Evolutionary conservation across 2,797 vertebrate genomes (phyloP), one percentile per base, ranked within the genome.

Genomic region (Morus bassanus): DNA sequence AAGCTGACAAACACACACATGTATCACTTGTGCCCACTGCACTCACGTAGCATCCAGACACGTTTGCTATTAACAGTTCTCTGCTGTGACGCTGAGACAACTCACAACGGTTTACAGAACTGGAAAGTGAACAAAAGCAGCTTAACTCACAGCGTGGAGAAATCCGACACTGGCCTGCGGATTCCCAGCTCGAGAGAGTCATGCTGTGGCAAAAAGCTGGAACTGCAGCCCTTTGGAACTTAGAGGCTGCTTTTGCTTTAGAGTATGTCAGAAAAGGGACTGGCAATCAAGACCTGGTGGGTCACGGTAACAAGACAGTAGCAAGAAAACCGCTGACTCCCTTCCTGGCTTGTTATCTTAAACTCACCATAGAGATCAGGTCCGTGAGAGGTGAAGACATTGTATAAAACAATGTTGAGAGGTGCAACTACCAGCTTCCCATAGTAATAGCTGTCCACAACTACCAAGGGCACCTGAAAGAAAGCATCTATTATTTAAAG

Each of bases 361-460:
- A 68, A 94, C 96, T 98, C 98, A 99, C 99, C 99, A 43, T 99
- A 99, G n/a, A 99, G 98, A 96, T 99, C 99, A 5, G 99, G 99
- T 80, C 99, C 99, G 30, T 99, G 99, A 68, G 99, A 97, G 27
- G 99, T 99, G 96, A 99, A 99, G 89, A 99, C 99, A 5, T 99
- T 99, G 98, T 99, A 99, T 10, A 99, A 86, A 27, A 99, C 97
- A 85, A 99, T 99, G 97, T 99, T 99, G 85, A 99, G 98, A 25
- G 99, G 99, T 4, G 99, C 98, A 33, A 99, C 96, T 80, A 99
- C 99, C 96, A 99, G 95, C 97, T 99, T 99, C 50, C 99, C 99
- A 16, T 99, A 99, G 97, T 99, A 98, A 97, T 99, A 99, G 92
- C 99, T 99, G 98, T 99, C 99, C 81, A 99, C 98, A 41, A 97